phyloP scores from a whole-genome alignment of 2,113 vertebrate genomes.

The Hyperoodon ampullatus region DNA sequence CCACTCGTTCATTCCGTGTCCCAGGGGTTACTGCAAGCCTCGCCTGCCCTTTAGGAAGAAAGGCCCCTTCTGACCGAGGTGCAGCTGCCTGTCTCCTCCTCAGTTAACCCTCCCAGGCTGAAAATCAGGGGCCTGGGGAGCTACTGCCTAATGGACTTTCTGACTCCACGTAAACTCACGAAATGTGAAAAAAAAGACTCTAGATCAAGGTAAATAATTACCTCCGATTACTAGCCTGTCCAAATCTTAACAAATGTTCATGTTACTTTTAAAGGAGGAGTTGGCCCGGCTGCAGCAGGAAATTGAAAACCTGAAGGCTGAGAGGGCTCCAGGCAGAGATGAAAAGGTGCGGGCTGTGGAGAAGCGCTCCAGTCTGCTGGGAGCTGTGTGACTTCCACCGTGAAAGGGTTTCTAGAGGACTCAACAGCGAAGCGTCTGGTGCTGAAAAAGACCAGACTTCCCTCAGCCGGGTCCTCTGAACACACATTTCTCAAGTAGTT shows the following conservation, averaged over 20 bases:
- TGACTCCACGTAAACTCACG: not conserved
- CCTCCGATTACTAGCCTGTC: not conserved
- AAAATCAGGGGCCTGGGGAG: not conserved
- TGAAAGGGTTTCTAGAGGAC: not conserved
- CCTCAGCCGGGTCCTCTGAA: not conserved
- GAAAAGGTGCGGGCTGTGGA: constrained; percentile 87
- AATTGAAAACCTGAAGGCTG: constrained; percentile 90
- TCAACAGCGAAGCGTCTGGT: rapidly evolving
- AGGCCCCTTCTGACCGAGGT: not conserved
- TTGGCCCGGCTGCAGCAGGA: constrained; percentile 94
- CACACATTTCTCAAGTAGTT: not conserved
- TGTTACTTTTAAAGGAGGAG: constrained; percentile 90
- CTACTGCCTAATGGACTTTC: not conserved
- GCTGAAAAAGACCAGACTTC: not conserved
- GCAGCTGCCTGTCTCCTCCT: not conserved
- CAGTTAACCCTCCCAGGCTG: not conserved
- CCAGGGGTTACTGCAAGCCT: not conserved
- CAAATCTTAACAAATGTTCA: not conserved
- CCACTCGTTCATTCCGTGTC: not conserved
- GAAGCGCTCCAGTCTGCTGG: rapidly evolving
- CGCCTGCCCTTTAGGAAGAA: not conserved
- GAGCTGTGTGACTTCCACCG: rapidly evolving
- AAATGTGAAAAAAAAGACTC: not conserved
- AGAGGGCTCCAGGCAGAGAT: constrained; percentile 85
- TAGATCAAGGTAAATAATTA: not conserved